These are phyloP conservation scores for Clarias macrocephalus DNA, from an alignment of 2,113 vertebrate genomes.

Conservation along the genomic window DNA sequence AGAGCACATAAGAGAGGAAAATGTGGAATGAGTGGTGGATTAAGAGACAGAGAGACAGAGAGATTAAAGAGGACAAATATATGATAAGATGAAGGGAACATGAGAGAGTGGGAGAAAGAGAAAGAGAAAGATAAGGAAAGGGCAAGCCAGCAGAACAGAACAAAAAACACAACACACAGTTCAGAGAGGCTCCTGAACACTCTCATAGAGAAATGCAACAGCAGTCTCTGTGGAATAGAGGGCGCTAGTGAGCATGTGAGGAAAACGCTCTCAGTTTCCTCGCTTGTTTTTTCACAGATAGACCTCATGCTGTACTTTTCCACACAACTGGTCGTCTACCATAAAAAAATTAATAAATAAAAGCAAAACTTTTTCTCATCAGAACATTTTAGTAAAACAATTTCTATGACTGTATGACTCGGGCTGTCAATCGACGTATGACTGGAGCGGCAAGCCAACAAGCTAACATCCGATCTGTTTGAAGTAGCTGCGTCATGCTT, in stretches of 20 bases:
- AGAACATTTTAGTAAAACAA: neutral
- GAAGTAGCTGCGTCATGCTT: too few relatives aligned
- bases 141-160: constrained; percentile 65
- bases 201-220: constrained; percentile 17
- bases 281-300: neutral
- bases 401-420: neutral
- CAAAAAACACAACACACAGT: constrained; percentile 60
- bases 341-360: neutral
- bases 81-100: constrained; percentile 19
- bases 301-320: neutral
- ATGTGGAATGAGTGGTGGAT: constrained; percentile 9
- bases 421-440: neutral
- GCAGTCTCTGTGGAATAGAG: neutral
- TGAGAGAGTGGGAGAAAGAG: constrained; percentile 4
- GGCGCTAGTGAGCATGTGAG: neutral
- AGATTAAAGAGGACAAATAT: neutral
- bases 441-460: neutral
- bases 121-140: constrained; percentile 60
- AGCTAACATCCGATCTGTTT: neutral
- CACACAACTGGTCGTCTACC: neutral
- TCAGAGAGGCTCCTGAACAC: neutral
- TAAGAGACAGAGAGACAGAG: constrained; percentile 27
- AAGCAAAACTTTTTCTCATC: neutral
- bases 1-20: neutral
- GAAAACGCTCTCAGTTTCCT: neutral